Base-by-base conservation (phyloP, 1,140 invertebrate genomes). In the Polyergus mexicanus region DNA sequence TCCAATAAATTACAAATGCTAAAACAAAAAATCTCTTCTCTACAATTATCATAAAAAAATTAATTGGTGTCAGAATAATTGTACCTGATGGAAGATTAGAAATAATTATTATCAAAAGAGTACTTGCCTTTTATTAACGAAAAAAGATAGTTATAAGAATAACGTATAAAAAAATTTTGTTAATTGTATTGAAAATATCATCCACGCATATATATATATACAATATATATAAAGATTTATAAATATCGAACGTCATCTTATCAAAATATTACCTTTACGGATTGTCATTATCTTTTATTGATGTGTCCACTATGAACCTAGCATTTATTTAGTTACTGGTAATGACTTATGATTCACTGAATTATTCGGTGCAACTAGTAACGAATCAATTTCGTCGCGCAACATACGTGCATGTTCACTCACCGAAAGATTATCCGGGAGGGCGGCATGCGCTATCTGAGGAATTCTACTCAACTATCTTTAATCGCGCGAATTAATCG, bases 401-500 rank as follows among this genome's bases (percentile, higher is more conserved):
- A 32, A 81, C 56, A 44, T 19, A 38, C 28, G 41, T 35, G 19
- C 44, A 58, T 22, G 44, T 28, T 5, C 69, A 72, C 38, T 72
- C 35, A 13, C 35, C 32, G 22, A 22, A 19, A 19, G 35, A 19
- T 22, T 44, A n/a, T 60, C 19, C 38, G 11, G 35, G 47, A 51
- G 38, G 19, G 68, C 25, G 66, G 54, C 16, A 54, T 4, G 66
- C 35, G 32, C 25, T 85, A 76, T 85, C 81, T 81, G 60, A 78
- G 58, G 72, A 74, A 77, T 72, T 65, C 56, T 25, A 60, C 16
- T 74, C 47, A 32, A 47, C 86, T 88, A 78, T 88, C 86, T 66
- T 69, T 68, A 72, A 88, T 88, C 85, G 63, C 62, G 76, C 54
- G 63, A 72, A 80, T 88, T 88, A 74, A 88, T 88, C 86, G 81